Conservation (phyloP, 2,888 invertebrate genomes). For the Epinotia demarniana region DNA sequence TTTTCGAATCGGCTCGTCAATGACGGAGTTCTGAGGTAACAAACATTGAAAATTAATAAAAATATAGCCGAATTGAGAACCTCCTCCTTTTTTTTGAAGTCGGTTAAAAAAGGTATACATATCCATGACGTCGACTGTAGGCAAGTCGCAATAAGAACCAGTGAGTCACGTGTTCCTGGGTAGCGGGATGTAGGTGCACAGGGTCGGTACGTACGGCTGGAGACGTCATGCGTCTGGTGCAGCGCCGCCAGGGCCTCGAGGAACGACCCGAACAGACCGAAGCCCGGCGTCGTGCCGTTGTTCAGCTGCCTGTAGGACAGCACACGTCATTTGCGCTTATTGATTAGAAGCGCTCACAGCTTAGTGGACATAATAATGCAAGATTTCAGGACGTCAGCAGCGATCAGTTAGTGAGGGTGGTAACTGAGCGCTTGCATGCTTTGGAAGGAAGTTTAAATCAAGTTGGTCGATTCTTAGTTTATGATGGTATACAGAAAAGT, state of each 20-base stretch:
- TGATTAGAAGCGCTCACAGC: background rate
- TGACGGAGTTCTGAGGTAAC: too few species aligned
- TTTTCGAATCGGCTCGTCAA: too few species aligned
- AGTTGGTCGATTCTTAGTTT: background rate
- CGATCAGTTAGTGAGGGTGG: background rate
- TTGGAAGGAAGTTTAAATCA: background rate
- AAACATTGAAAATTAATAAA: too few species aligned
- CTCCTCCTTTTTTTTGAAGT: too few species aligned
- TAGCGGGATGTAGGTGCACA: too few species aligned
- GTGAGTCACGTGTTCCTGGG: background rate
- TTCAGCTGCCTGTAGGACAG: slow-evolving; percentile 11
- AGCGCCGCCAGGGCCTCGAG: slow-evolving; percentile 24
- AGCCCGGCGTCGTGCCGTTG: slow-evolving; percentile 23
- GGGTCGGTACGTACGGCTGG: slow-evolving; percentile 13
- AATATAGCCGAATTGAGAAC: too few species aligned
- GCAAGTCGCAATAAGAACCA: too few species aligned
- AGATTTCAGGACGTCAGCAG: too few species aligned
- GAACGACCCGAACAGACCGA: slow-evolving; percentile 26
- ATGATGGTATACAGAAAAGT: too few species aligned
- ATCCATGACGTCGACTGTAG: background rate
- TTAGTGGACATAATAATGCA: background rate
- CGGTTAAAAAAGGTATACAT: background rate
- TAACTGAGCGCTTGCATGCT: background rate
- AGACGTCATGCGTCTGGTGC: slow-evolving; percentile 27
- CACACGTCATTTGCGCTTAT: background rate